Conservation (phyloP, 2,888 invertebrate genomes). For the Chrysina gloriosa region DNA sequence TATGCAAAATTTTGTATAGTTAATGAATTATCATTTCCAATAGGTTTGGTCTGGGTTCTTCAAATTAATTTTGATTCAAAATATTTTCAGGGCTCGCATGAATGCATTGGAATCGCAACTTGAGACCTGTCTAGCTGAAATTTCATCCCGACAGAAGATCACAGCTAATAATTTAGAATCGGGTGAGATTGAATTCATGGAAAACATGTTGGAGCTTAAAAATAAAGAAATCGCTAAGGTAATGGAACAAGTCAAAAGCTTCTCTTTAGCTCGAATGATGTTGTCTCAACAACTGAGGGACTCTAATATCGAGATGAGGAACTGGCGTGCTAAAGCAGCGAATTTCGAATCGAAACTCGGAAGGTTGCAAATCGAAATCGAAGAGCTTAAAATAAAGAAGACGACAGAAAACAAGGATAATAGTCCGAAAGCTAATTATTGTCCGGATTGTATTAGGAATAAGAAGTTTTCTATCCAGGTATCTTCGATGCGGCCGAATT, state of each 20-base stretch:
- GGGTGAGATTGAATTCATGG: conserved; percentile 32
- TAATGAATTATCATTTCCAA: too few species aligned
- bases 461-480: neutral
- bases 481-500: neutral
- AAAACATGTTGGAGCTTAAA: conserved; percentile 36
- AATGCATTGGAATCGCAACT: conserved; percentile 45
- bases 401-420: neutral
- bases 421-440: neutral
- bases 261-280: conserved; percentile 43
- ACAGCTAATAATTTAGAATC: conserved; percentile 14
- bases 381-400: conserved; percentile 5
- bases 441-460: neutral
- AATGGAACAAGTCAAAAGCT: conserved; percentile 39
- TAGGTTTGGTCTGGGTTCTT: too few species aligned
- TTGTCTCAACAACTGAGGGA: conserved; percentile 45
- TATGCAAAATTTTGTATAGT: too few species aligned
- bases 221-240: conserved; percentile 48
- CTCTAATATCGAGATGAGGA: conserved; percentile 48
- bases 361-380: conserved; percentile 33
- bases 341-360: conserved; percentile 42
- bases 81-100: conserved; percentile 47
- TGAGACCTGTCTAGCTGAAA: conserved; percentile 45
- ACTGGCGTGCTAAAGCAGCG: conserved; percentile 47
- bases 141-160: conserved; percentile 35
- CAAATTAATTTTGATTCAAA: too few species aligned